A percentile compares a stretch with the other conserved stretches of the same genome.
phyloP scores from a whole-genome alignment of 2,888 invertebrate species.

The Norana najaformis region DNA sequence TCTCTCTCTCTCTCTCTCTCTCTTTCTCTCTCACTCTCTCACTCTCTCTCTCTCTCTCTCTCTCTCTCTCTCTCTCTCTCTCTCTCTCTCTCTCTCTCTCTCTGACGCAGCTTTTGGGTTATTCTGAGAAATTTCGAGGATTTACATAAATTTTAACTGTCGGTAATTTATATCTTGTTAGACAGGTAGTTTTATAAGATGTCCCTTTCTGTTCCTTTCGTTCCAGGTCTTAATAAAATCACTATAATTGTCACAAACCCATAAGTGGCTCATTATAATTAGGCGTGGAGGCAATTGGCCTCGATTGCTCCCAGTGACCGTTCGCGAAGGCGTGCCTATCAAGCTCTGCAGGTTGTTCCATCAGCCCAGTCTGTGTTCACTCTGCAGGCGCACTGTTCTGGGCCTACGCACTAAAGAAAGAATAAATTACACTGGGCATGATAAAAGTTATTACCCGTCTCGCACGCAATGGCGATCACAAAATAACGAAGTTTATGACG shows the following conservation, averaged over 20 bases:
- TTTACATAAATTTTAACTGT: no score
- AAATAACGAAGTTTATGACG: not conserved
- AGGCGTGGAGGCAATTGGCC: not conserved
- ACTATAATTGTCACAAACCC: not conserved
- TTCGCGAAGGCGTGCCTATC: not conserved
- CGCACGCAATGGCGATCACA: not conserved
- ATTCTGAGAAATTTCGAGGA: no score
- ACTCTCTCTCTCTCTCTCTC: no score
- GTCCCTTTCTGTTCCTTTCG: not conserved
- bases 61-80: no score
- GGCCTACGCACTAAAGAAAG: not conserved
- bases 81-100: no score
- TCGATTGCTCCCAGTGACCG: no score
- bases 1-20: no score
- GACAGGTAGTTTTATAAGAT: no score
- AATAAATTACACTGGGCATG: slow-evolving; percentile 2
- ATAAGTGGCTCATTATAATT: not conserved
- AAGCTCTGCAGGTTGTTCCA: not conserved
- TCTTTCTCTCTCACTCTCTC: no score
- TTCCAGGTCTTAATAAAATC: not conserved
- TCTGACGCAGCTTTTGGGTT: no score
- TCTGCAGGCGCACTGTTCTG: not conserved
- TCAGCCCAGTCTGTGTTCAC: not conserved
- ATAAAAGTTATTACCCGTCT: not conserved
- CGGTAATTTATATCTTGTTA: no score